Evolutionary conservation across 2,888 invertebrate species (phyloP).

Genomic region (Cordylochernes scorpioides): DNA sequence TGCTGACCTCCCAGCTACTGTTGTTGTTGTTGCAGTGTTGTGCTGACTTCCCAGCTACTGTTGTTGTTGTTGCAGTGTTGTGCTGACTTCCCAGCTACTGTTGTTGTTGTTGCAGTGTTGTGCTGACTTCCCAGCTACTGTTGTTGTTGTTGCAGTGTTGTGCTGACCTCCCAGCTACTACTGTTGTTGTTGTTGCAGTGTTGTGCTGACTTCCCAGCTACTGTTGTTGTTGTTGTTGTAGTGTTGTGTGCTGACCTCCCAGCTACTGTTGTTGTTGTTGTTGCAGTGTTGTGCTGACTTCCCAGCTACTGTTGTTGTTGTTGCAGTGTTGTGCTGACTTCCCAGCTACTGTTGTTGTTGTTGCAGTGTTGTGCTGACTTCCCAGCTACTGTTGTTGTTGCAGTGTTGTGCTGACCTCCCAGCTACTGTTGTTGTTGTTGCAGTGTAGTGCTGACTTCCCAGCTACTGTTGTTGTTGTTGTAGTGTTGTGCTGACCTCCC

Average conservation of each 20-base stretch:
- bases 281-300: constrained; percentile 67
- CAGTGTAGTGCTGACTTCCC: constrained; percentile 34
- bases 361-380: constrained; percentile 35
- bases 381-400: constrained; percentile 4
- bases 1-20: constrained; percentile 25
- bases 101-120: constrained; percentile 25
- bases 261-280: constrained; percentile 6
- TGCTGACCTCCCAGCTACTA: constrained; percentile 27
- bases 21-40: constrained; percentile 25
- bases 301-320: constrained; percentile 4
- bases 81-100: constrained; percentile 25
- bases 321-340: constrained; percentile 35
- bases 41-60: constrained; percentile 25
- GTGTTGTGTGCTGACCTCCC: no score
- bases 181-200: constrained; percentile 8
- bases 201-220: constrained; percentile 34
- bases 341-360: constrained; percentile 4
- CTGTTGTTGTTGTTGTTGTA: constrained; percentile 8
- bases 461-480: constrained; percentile 6
- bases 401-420: constrained; percentile 54
- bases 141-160: constrained; percentile 25
- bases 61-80: constrained; percentile 25
- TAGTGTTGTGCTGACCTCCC: constrained; percentile 34
- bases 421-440: constrained; percentile 6
- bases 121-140: constrained; percentile 25